Percentiles rank a stretch among this genome's conserved stretches.
Conservation (phyloP, 2,113 vertebrate species). For the Tetrao urogallus region DNA sequence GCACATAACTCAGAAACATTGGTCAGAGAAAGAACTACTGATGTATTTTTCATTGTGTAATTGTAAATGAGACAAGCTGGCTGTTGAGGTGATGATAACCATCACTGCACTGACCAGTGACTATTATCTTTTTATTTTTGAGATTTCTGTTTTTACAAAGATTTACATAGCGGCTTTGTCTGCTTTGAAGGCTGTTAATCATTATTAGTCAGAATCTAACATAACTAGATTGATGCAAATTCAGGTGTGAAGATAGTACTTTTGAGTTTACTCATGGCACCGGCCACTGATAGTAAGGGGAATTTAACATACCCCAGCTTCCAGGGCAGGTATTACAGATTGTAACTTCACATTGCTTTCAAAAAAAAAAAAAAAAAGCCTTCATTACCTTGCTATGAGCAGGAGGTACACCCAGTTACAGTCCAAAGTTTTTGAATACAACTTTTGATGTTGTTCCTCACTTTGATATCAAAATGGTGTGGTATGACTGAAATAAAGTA, state of each 20-base stretch:
- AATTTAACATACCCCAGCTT: background rate
- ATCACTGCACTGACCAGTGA: background rate
- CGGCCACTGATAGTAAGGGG: background rate
- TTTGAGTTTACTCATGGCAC: background rate
- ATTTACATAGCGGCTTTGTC: background rate
- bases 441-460: background rate
- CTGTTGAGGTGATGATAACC: background rate
- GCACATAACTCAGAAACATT: background rate
- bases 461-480: conserved; percentile 6
- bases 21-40: background rate
- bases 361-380: background rate
- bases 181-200: background rate
- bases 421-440: background rate
- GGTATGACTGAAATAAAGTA: conserved; percentile 5
- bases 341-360: background rate
- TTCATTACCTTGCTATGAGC: background rate
- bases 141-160: background rate
- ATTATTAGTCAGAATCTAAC: background rate
- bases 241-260: background rate
- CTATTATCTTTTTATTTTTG: background rate
- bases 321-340: background rate
- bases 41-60: background rate
- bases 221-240: background rate
- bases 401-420: background rate
- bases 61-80: background rate